Conservation (phyloP, 1,140 invertebrate species). For the Calliphora vicina region DNA sequence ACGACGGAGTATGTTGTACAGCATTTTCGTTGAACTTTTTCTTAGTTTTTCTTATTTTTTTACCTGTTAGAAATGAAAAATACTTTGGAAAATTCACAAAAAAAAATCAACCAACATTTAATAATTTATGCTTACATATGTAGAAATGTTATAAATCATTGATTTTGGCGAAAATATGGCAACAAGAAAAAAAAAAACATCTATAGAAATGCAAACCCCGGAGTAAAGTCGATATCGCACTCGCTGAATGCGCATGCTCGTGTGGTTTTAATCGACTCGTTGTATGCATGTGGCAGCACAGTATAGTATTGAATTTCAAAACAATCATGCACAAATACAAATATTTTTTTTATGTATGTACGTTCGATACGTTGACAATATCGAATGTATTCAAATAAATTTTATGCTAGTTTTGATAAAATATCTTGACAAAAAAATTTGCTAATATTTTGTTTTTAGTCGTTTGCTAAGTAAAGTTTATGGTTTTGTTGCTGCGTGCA, state of each 20-base stretch:
- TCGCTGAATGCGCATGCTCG: not conserved
- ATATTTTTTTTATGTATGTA: not conserved
- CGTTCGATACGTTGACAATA: not conserved
- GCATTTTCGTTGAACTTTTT: not conserved
- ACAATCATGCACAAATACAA: not conserved
- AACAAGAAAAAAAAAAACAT: constrained; percentile 2
- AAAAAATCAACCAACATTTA: not conserved
- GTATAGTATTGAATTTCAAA: not conserved
- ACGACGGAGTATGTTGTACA: not conserved
- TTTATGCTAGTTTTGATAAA: not conserved
- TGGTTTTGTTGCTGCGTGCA: not conserved
- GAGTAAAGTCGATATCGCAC: not conserved
- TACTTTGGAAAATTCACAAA: not conserved
- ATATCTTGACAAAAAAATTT: not conserved
- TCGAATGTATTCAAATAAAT: not conserved
- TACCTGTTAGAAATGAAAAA: not conserved
- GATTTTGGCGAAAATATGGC: not conserved
- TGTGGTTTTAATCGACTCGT: not conserved
- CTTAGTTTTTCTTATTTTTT: not conserved
- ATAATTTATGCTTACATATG: constrained; percentile 30
- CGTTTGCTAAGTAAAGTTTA: not conserved
- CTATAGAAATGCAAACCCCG: not conserved
- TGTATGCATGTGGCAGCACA: not conserved
- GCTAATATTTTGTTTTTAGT: not conserved
- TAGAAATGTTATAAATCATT: constrained; percentile 33